Percentiles rank a stretch among this genome's conserved stretches.
These are phyloP conservation scores for Zaprionus ghesquierei DNA, from an alignment of 1,140 invertebrate species.

Conservation along the genomic window DNA sequence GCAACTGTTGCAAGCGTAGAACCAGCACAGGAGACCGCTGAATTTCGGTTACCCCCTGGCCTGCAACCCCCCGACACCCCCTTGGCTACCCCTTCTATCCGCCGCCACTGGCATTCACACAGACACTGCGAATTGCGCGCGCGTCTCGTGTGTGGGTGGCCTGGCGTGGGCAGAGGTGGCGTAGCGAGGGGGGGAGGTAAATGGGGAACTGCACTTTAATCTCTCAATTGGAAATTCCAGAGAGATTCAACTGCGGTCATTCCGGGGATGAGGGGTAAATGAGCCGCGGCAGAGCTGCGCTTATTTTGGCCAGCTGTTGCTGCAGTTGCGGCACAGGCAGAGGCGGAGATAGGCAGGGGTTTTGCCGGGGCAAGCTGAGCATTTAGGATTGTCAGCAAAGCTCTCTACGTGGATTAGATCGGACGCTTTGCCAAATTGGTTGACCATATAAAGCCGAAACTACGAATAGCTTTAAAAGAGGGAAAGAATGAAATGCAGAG, in stretches of 20 bases:
- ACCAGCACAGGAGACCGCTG: constrained; percentile 31
- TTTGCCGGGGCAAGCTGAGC: neutral
- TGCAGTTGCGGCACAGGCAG: neutral
- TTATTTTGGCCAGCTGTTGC: neutral
- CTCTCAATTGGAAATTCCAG: constrained; percentile 70
- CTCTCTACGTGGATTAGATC: neutral
- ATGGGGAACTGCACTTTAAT: constrained; percentile 57
- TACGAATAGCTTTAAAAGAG: no score
- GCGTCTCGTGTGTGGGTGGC: constrained; percentile 22
- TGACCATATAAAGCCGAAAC: neutral
- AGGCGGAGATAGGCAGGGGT: neutral
- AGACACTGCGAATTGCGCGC: constrained; percentile 7
- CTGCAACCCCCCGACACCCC: neutral
- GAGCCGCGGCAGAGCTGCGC: neutral
- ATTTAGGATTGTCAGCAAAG: no score
- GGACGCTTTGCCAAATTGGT: neutral
- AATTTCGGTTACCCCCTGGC: constrained; percentile 1
- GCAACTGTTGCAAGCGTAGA: constrained; percentile 56
- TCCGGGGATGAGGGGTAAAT: constrained; percentile 23
- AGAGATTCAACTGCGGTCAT: constrained; percentile 25
- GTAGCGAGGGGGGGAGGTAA: neutral
- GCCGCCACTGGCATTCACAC: neutral
- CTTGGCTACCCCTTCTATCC: neutral
- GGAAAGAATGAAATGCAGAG: no score
- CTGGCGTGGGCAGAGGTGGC: neutral